A percentile compares a stretch with the other conserved stretches of the same genome.
These are phyloP conservation scores for Slavum lentiscoides DNA, from an alignment of 2,888 invertebrate genomes.

Conservation along the genomic window DNA sequence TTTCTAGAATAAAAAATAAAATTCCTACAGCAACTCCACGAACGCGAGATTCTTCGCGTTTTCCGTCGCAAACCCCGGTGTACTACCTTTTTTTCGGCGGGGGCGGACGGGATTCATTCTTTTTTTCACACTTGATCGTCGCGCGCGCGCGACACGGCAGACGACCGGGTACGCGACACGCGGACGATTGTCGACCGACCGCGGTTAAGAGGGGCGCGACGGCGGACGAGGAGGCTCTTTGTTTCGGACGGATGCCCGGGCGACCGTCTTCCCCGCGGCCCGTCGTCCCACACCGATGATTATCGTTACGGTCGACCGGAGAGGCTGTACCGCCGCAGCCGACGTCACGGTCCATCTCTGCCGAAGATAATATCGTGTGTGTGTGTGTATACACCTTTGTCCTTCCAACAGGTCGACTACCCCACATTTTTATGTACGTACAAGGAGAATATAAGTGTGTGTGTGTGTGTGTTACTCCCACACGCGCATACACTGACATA, in stretches of 20 bases:
- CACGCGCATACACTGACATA: neutral
- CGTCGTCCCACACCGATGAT: constrained; percentile 45
- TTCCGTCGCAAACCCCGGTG: too few species aligned
- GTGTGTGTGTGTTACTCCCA: constrained; percentile 9
- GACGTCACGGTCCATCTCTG: constrained; percentile 53
- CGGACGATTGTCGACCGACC: neutral
- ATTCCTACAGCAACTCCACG: too few species aligned
- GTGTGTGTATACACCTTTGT: constrained; percentile 47
- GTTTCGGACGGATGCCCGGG: constrained; percentile 51
- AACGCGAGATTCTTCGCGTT: too few species aligned
- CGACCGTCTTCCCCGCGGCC: constrained; percentile 9
- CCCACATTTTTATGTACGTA: constrained; percentile 32
- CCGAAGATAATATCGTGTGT: constrained; percentile 24
- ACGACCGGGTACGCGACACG: neutral
- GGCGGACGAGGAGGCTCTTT: constrained; percentile 38
- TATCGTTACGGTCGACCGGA: constrained; percentile 52
- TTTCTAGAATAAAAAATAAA: too few species aligned
- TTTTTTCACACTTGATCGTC: too few species aligned
- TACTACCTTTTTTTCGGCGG: too few species aligned
- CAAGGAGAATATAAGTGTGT: neutral
- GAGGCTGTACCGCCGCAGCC: constrained; percentile 41
- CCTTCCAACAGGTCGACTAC: constrained; percentile 52
- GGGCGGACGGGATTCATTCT: too few species aligned
- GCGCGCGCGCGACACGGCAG: too few species aligned
- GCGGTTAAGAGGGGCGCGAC: neutral